phyloP scores from a whole-genome alignment of 1,140 invertebrate species.

The Dreissena rostriformis region DNA sequence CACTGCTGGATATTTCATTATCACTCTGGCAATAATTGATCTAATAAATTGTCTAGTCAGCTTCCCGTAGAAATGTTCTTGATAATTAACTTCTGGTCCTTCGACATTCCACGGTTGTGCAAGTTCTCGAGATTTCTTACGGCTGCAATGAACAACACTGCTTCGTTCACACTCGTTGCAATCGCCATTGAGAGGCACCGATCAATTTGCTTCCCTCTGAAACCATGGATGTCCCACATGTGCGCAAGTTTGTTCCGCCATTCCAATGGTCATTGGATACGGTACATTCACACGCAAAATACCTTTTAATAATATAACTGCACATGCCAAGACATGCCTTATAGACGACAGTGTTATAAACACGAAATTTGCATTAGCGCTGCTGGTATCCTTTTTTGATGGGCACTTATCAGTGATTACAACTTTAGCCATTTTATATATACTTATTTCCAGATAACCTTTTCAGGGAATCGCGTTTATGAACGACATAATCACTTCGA shows the following conservation, averaged over 20 bases:
- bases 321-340: conserved; percentile 30
- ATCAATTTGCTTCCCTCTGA: conserved; percentile 47
- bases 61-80: conserved; percentile 38
- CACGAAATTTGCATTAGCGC: conserved; percentile 19
- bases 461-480: conserved; percentile 11
- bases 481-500: background rate
- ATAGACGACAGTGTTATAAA: conserved; percentile 37
- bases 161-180: conserved; percentile 13
- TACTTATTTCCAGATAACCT: conserved; percentile 29
- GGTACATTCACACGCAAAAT: conserved; percentile 21
- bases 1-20: conserved; percentile 48
- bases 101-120: conserved; percentile 43
- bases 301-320: background rate
- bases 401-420: conserved; percentile 38
- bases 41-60: conserved; percentile 42
- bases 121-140: conserved; percentile 35
- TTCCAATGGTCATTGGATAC: conserved; percentile 47
- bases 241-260: conserved; percentile 21
- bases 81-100: conserved; percentile 40
- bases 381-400: conserved; percentile 35
- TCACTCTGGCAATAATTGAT: conserved; percentile 41
- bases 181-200: conserved; percentile 46
- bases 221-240: conserved; percentile 12
- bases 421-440: conserved; percentile 47
- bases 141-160: conserved; percentile 47